Conservation (phyloP, 2,113 vertebrate species). For the Amblyopsis rosae region DNA sequence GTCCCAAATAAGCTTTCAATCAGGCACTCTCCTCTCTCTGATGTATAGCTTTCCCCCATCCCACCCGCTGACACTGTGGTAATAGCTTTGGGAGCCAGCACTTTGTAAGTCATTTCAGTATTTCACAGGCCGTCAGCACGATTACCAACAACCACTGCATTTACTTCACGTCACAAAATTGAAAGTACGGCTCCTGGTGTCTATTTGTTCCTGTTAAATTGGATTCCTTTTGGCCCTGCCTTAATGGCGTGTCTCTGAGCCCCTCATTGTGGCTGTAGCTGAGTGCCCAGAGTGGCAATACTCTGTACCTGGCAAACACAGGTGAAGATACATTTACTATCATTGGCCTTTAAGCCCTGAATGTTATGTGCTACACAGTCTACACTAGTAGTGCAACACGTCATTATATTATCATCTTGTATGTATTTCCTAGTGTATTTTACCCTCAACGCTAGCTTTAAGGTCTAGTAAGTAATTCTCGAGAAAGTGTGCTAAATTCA, state of each 20-base stretch:
- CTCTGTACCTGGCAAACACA: neutral
- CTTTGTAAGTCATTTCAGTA: constrained; percentile 29
- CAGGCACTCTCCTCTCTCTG: constrained; percentile 3
- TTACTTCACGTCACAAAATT: constrained; percentile 18
- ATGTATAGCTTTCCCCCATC: neutral
- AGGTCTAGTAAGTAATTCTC: too few species aligned
- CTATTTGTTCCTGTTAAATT: constrained; percentile 2
- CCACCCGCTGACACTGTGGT: constrained; percentile 9
- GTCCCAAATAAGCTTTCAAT: constrained; percentile 27
- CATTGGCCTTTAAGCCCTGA: too few species aligned
- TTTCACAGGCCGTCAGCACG: neutral
- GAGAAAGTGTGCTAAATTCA: too few species aligned
- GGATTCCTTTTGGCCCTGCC: neutral
- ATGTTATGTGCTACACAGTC: too few species aligned
- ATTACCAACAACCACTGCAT: neutral
- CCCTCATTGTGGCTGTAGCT: neutral
- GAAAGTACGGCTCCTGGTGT: neutral
- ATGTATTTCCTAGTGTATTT: too few species aligned
- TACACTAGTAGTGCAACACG: too few species aligned
- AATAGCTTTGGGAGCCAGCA: constrained; percentile 35
- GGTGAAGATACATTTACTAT: neutral
- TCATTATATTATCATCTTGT: too few species aligned
- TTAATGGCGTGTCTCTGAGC: neutral
- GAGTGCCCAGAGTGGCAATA: too few species aligned
- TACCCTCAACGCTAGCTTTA: too few species aligned